Percentiles rank a stretch among this genome's conserved stretches.
Evolutionary conservation across 1,140 invertebrate genomes (phyloP).

Genomic region (Bradynema listronoti): DNA sequence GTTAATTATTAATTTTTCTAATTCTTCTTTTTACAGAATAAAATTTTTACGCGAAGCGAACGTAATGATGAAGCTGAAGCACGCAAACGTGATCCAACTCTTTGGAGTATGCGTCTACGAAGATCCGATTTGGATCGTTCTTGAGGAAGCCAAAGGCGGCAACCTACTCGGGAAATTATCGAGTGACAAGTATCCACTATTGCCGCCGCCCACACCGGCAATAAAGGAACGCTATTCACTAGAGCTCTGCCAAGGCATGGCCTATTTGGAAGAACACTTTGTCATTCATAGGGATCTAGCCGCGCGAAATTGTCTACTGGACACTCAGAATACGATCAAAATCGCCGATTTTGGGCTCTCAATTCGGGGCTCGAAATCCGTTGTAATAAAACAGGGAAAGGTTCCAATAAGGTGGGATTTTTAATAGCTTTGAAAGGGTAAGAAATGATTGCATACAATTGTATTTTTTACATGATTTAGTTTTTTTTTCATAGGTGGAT

Average conservation of each 20-base stretch:
- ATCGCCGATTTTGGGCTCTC: slow-evolving; percentile 92
- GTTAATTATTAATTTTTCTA: no score
- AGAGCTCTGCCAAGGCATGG: slow-evolving; percentile 18
- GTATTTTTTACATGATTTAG: neutral
- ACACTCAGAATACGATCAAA: slow-evolving; percentile 71
- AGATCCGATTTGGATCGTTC: slow-evolving; percentile 13
- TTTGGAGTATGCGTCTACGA: slow-evolving; percentile 29
- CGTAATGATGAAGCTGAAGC: slow-evolving; percentile 27
- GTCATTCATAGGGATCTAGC: slow-evolving; percentile 79
- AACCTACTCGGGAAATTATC: slow-evolving; percentile 6
- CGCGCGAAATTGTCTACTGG: slow-evolving; percentile 88
- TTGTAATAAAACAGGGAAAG: no score
- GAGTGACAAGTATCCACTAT: neutral
- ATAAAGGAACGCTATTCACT: neutral
- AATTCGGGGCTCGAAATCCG: no score
- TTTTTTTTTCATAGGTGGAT: slow-evolving; percentile 72
- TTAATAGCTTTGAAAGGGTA: no score
- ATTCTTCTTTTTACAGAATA: slow-evolving; percentile 21
- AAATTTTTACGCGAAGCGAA: slow-evolving; percentile 26
- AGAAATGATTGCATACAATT: neutral
- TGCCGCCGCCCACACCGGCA: neutral
- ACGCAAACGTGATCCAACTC: slow-evolving; percentile 28
- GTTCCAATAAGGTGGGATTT: no score
- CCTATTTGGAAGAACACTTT: slow-evolving; percentile 18
- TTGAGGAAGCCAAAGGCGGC: slow-evolving; percentile 21